Evolutionary conservation across 2,797 vertebrate species (phyloP), one percentile per base, ranked within the genome.

Genomic region (Aphelocoma californica): DNA sequence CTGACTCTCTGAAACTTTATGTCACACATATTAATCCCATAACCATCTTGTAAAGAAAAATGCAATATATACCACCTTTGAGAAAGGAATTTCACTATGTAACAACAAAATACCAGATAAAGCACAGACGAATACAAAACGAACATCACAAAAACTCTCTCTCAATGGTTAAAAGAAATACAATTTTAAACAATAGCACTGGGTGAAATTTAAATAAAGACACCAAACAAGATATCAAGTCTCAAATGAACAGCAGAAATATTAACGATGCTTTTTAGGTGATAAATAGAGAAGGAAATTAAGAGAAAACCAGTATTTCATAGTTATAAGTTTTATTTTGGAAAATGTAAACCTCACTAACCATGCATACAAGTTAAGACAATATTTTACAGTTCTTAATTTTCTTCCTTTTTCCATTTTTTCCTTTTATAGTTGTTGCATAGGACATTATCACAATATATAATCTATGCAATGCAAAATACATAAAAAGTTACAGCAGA

Each of bases 361-460:
- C 98, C 99, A 99, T 99, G 99, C 99, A 99, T 99, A 99, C 98
- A 98, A 98, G 98, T 99, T 99, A 99, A 99, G 98, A 99, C 97
- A 97, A 97, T 98, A 98, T 98, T 98, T 98, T 98, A 99, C 98
- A 99, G 97, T 98, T 98, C 98, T 99, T 98, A 98, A 98, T 98
- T 98, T 98, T 98, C 97, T 94, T 95, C 60, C 75, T 92, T 90
- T 89, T 90, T 64, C 15, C 8, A 38, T 79, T 75, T 80, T 62
- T 92, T 88, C 77, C 92, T 98, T 99, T 95, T 81, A 81, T 93
- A 92, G 94, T 98, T 98, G 89, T 99, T 99, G 98, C 98, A 99
- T 99, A 99, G 98, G 98, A 99, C 98, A 98, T 99, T 98, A 98
- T 99, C 98, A 99, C 98, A 99, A 99, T 99, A 99, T 99, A 99